These are phyloP conservation scores for Oconnorella tubifera DNA, from an alignment of 2,888 invertebrate genomes.

Conservation along the genomic window DNA sequence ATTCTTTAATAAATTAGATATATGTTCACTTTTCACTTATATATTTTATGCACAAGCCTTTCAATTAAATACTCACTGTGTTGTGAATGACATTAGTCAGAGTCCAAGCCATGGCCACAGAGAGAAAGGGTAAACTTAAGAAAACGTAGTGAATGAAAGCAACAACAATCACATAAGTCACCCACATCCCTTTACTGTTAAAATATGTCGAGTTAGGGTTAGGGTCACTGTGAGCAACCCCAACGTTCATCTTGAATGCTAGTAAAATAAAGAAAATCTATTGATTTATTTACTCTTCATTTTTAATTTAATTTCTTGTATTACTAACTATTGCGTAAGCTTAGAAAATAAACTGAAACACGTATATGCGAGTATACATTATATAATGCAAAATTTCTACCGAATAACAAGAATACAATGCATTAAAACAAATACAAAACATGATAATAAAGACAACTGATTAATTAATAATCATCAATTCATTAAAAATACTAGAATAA, in stretches of 20 bases:
- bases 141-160: conserved; percentile 64
- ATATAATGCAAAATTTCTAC: too few relatives aligned
- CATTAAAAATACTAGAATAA: too few relatives aligned
- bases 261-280: neutral
- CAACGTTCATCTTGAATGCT: conserved; percentile 59
- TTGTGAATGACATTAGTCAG: conserved; percentile 67
- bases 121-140: conserved; percentile 62
- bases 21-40: too few relatives aligned
- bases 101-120: conserved; percentile 67
- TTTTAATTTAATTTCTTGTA: too few relatives aligned
- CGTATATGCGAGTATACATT: too few relatives aligned
- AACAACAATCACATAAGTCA: conserved; percentile 65
- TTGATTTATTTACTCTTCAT: too few relatives aligned
- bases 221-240: conserved; percentile 63
- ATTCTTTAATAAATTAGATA: too few relatives aligned
- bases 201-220: conserved; percentile 68
- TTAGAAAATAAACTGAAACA: too few relatives aligned
- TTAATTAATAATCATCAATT: too few relatives aligned
- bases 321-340: too few relatives aligned
- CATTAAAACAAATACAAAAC: neutral
- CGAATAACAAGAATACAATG: too few relatives aligned
- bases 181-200: conserved; percentile 64
- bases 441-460: neutral
- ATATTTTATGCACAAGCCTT: too few relatives aligned
- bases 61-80: conserved; percentile 60